Conservation (phyloP, 1,140 invertebrate species). For the Halictus rubicundus region DNA sequence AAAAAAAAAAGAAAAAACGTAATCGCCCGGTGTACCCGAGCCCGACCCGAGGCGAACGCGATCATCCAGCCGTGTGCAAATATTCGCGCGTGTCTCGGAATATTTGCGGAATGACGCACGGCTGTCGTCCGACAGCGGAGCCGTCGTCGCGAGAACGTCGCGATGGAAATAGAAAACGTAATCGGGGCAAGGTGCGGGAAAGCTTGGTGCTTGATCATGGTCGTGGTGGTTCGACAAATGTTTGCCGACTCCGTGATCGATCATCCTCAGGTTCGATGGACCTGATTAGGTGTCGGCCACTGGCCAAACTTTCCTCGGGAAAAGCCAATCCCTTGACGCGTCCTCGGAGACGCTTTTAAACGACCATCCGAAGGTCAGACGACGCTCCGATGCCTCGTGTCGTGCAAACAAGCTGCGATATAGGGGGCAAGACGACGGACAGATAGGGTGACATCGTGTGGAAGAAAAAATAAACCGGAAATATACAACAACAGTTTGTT, state of each 20-base stretch:
- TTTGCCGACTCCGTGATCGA: not conserved
- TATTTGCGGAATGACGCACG: conserved; percentile 51
- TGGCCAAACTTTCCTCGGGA: not conserved
- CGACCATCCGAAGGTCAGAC: not conserved
- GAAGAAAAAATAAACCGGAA: too few relatives aligned
- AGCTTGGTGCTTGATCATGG: not conserved
- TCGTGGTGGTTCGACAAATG: conserved; percentile 13
- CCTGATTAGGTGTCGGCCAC: not conserved
- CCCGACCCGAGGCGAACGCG: not conserved
- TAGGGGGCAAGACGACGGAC: too few relatives aligned
- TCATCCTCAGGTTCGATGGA: not conserved
- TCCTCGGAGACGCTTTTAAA: not conserved
- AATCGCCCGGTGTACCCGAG: not conserved
- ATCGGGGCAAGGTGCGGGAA: conserved; percentile 54
- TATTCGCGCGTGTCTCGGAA: conserved; percentile 23
- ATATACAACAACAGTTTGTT: too few relatives aligned
- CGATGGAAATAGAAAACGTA: conserved; percentile 56
- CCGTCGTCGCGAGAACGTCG: not conserved
- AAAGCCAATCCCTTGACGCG: not conserved
- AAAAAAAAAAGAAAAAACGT: too few relatives aligned
- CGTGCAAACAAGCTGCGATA: too few relatives aligned
- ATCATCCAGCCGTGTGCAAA: conserved; percentile 20
- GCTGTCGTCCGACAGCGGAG: conserved; percentile 13
- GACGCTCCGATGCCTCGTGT: not conserved
- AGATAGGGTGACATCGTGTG: too few relatives aligned